These are phyloP conservation scores for Aphidius colemani DNA, from an alignment of 2,888 invertebrate species.

Conservation along the genomic window DNA sequence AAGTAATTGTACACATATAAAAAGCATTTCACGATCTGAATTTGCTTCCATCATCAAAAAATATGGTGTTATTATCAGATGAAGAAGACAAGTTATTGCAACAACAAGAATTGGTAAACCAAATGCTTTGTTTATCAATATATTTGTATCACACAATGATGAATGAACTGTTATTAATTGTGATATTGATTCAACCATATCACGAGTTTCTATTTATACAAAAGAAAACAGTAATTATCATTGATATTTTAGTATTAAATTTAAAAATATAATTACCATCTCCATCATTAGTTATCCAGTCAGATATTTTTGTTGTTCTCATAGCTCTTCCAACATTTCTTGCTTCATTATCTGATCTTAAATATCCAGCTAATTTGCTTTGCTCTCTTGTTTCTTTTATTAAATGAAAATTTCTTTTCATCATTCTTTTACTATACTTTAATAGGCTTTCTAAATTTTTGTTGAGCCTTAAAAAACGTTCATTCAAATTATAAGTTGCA, in stretches of 20 bases:
- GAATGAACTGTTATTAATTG: slow-evolving; percentile 63
- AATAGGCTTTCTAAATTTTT: slow-evolving; percentile 61
- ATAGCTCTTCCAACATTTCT: slow-evolving; percentile 31
- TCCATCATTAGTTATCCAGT: slow-evolving; percentile 39
- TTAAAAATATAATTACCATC: slow-evolving; percentile 19
- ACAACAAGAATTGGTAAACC: slow-evolving; percentile 64
- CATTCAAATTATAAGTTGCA: slow-evolving; percentile 64
- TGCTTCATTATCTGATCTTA: slow-evolving; percentile 20
- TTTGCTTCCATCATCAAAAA: slow-evolving; percentile 66
- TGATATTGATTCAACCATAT: slow-evolving; percentile 58
- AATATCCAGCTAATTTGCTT: slow-evolving; percentile 10
- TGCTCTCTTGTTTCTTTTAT: slow-evolving; percentile 7
- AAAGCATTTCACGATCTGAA: slow-evolving; percentile 61
- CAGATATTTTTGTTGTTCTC: slow-evolving; percentile 35
- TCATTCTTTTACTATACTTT: slow-evolving; percentile 41
- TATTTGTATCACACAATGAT: slow-evolving; percentile 63
- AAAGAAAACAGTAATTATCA: not conserved
- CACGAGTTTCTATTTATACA: slow-evolving; percentile 24
- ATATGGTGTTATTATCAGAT: slow-evolving; percentile 68
- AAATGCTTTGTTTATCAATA: slow-evolving; percentile 63
- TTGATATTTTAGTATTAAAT: not conserved
- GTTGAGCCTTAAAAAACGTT: slow-evolving; percentile 65
- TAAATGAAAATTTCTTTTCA: slow-evolving; percentile 11
- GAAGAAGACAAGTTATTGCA: slow-evolving; percentile 65
- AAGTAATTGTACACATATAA: slow-evolving; percentile 64